Percentiles rank a stretch among this genome's conserved stretches.
Conservation (phyloP, 1,140 invertebrate species). For the Hypsibius dujardini region DNA sequence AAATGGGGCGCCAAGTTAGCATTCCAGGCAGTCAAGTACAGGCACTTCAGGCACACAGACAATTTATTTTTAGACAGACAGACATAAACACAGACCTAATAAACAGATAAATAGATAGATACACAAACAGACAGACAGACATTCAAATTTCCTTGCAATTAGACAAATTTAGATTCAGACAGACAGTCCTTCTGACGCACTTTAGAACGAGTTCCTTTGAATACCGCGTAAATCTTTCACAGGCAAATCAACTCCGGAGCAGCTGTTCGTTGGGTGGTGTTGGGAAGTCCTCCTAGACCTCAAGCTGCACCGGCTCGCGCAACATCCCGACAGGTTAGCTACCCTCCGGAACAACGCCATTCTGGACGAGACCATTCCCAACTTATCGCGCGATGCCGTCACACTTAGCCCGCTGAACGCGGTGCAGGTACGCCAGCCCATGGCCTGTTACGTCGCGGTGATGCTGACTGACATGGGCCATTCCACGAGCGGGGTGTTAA, state of each 20-base stretch:
- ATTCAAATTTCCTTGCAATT: too few relatives aligned
- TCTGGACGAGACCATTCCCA: background rate
- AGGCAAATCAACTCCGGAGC: constrained; percentile 35
- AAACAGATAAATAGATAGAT: too few relatives aligned
- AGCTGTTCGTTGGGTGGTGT: constrained; percentile 30
- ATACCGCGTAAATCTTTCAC: constrained; percentile 29
- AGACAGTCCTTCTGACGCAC: too few relatives aligned
- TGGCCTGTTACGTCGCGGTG: constrained; percentile 48
- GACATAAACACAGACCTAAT: too few relatives aligned
- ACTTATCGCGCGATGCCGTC: background rate
- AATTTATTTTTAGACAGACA: too few relatives aligned
- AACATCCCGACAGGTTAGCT: background rate
- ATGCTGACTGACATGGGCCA: constrained; percentile 55
- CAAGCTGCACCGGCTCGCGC: background rate
- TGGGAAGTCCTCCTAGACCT: constrained; percentile 25
- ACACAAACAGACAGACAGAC: too few relatives aligned
- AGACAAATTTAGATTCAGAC: too few relatives aligned
- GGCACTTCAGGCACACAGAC: too few relatives aligned
- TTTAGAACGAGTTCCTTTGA: too few relatives aligned
- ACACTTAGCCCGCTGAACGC: constrained; percentile 27
- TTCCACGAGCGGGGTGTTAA: constrained; percentile 22
- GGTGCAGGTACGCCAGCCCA: constrained; percentile 44
- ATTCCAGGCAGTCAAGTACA: too few relatives aligned
- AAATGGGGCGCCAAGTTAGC: too few relatives aligned
- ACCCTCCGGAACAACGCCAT: background rate